Base-by-base conservation (phyloP, 2,888 invertebrate genomes). In the Ophion ellenae region DNA sequence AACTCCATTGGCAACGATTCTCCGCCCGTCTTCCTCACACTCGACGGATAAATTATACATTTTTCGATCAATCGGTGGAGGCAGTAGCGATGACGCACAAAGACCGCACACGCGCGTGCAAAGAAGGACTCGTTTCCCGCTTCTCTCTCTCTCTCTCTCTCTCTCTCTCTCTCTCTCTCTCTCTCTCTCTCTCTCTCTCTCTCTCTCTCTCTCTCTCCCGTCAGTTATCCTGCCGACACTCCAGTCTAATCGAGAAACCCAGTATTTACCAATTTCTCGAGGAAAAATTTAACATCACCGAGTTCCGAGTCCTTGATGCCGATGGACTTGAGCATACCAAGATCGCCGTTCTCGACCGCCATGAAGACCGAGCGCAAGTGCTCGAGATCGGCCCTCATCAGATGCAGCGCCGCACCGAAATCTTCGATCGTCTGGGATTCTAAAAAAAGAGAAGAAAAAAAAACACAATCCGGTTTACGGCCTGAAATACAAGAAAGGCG, bases 391-490 rank as follows among this genome's bases (percentile, higher is more conserved):
- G 98, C 97, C 88, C 98, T 96, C 97, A 96, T 97, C 93, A 98
- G 95, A 92, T 97, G 97, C 67, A 98, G 94, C 24, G 97, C 97
- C n/a, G 97, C 97, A 59, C 97, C 98, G 93, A 98, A 98, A 94
- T 98, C 98, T 94, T 98, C 98, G 93, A 98, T 98, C 47, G 98
- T 98, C 95, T 98, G 98, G 32, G 98, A 98, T 95, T 98, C 98
- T 97, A 32, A 32, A 32, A 32, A 32, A 96, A 88, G 71, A 64
- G 28, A 57, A 80, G 36, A 66, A 32, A 36, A 74, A 24, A 24
- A 24, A 24, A 24, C 24, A 24, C 24, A 2, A 24, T 36, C 0
- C 36, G 36, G 36, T 5, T 36, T 40, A 40, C 40, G 40, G 1
- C 40, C 40, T 40, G 1, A 40, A 40, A 40, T 40, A 40, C 40